These are phyloP conservation scores for Cyanistes caeruleus DNA, from an alignment of 2,113 vertebrate species.

Conservation along the genomic window DNA sequence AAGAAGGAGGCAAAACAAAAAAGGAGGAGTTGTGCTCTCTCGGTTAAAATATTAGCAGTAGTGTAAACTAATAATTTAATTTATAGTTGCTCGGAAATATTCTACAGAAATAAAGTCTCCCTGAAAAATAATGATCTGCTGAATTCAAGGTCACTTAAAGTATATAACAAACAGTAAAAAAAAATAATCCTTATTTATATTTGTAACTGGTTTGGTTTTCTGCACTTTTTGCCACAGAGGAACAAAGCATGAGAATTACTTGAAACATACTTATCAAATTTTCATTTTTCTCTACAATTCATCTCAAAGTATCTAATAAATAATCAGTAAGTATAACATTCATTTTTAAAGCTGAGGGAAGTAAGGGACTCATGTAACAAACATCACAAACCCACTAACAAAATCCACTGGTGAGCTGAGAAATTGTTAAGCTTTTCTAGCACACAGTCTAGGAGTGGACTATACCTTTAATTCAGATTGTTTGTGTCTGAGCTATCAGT, in stretches of 20 bases:
- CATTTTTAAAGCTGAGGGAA: neutral
- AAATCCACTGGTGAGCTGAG: neutral
- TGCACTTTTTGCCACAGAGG: neutral
- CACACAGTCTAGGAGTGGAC: neutral
- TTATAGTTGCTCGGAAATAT: neutral
- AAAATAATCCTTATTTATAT: neutral
- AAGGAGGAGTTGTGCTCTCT: neutral
- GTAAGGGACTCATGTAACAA: neutral
- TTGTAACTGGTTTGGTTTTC: fast-evolving
- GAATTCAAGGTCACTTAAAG: neutral
- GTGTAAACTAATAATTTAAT: neutral
- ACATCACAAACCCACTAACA: neutral
- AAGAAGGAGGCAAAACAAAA: neutral
- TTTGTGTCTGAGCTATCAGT: neutral
- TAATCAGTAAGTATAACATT: neutral
- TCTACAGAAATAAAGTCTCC: neutral
- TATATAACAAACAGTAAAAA: neutral
- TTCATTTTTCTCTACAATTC: neutral
- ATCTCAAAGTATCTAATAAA: neutral
- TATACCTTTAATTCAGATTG: neutral
- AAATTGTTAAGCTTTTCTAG: neutral
- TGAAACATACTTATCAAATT: neutral
- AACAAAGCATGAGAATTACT: neutral
- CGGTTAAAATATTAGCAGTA: neutral
- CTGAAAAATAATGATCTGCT: neutral